phyloP scores from a whole-genome alignment of 2,113 vertebrate species.

The Pseudois nayaur region DNA sequence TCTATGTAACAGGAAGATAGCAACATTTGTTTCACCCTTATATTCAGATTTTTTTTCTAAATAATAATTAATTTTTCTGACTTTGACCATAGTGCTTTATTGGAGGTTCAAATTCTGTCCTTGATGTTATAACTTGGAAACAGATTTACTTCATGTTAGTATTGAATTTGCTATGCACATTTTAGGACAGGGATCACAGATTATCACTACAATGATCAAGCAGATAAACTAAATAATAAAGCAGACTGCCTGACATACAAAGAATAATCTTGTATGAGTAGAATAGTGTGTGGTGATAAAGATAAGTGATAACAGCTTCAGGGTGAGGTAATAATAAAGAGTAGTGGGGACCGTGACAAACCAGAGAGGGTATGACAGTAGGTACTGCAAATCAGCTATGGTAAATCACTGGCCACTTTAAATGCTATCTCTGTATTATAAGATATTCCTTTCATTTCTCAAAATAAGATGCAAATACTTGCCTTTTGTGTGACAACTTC shows the following conservation, averaged over 20 bases:
- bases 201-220: not conserved
- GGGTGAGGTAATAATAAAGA: not conserved
- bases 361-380: not conserved
- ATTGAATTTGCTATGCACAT: not conserved
- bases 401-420: not conserved
- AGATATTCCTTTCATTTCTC: not conserved
- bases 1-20: not conserved
- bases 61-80: not conserved
- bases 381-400: not conserved
- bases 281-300: not conserved
- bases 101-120: not conserved
- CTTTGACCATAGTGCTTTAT: not conserved
- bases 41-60: not conserved
- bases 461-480: not conserved
- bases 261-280: not conserved
- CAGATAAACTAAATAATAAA: not conserved
- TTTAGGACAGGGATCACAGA: not conserved
- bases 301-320: not conserved
- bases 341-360: not conserved
- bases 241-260: not conserved
- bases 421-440: not conserved
- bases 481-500: not conserved
- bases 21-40: not conserved
- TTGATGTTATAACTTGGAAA: not conserved
- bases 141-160: not conserved